Conservation (phyloP, 2,888 invertebrate genomes). For the Nomada fucata region DNA sequence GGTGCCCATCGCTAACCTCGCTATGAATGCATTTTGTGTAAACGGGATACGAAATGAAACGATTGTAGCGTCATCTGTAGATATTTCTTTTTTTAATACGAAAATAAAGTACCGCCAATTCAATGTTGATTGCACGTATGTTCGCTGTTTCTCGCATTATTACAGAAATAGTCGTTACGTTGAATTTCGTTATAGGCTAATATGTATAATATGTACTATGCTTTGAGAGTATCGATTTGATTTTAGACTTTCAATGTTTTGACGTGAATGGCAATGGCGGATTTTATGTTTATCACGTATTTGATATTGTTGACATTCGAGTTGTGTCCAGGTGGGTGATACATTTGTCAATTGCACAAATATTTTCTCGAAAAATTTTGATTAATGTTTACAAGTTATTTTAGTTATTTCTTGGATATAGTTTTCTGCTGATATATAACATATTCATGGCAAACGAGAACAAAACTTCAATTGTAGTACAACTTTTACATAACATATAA, state of each 20-base stretch:
- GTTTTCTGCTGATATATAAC: neutral
- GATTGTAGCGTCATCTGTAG: slow-evolving; percentile 48
- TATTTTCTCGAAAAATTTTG: neutral
- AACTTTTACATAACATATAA: slow-evolving; percentile 6
- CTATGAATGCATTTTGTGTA: neutral
- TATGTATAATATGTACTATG: neutral
- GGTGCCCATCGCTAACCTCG: too few relatives aligned
- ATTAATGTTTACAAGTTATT: neutral
- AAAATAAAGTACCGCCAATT: slow-evolving; percentile 57
- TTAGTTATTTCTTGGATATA: neutral
- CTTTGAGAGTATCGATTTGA: slow-evolving; percentile 46
- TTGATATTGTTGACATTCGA: slow-evolving; percentile 80
- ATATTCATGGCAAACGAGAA: slow-evolving; percentile 17
- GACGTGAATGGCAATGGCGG: slow-evolving; percentile 81
- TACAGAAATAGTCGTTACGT: slow-evolving; percentile 7
- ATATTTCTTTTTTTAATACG: slow-evolving; percentile 32
- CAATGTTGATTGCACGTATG: slow-evolving; percentile 40
- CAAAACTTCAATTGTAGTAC: neutral
- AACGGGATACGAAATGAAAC: slow-evolving; percentile 8
- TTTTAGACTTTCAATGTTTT: slow-evolving; percentile 77
- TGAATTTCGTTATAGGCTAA: slow-evolving; percentile 1
- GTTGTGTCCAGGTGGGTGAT: slow-evolving; percentile 77
- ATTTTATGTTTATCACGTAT: slow-evolving; percentile 80
- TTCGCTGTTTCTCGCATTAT: slow-evolving; percentile 29
- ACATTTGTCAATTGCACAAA: slow-evolving; percentile 3